Percentiles rank a stretch among this genome's conserved stretches.
These are phyloP conservation scores for Tortrix viridana DNA, from an alignment of 2,888 invertebrate genomes.

Conservation along the genomic window DNA sequence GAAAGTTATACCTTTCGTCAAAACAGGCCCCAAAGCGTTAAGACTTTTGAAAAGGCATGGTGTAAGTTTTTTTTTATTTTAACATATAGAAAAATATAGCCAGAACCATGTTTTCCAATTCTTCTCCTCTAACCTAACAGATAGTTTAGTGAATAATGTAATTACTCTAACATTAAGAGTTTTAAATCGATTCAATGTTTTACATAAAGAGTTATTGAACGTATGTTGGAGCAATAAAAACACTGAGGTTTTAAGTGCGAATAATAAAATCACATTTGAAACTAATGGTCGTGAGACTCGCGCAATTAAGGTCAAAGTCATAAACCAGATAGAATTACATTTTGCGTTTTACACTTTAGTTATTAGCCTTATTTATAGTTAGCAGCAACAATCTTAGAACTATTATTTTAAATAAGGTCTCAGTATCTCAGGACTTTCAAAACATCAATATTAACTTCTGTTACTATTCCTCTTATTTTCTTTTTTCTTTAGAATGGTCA, in stretches of 20 bases:
- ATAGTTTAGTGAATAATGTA: too few relatives aligned
- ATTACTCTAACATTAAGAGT: too few relatives aligned
- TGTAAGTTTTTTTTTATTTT: too few relatives aligned
- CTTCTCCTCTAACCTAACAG: not conserved
- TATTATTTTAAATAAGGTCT: too few relatives aligned
- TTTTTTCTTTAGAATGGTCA: too few relatives aligned
- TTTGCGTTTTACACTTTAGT: slow-evolving; percentile 33
- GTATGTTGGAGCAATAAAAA: slow-evolving; percentile 4
- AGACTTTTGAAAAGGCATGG: not conserved
- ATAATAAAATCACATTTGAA: slow-evolving; percentile 60
- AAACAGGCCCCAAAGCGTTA: not conserved
- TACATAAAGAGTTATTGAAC: too few relatives aligned
- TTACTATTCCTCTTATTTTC: too few relatives aligned
- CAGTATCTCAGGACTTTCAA: too few relatives aligned
- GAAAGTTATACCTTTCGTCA: too few relatives aligned
- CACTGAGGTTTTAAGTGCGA: slow-evolving; percentile 37
- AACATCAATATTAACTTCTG: too few relatives aligned
- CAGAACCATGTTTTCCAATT: not conserved
- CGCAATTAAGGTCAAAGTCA: slow-evolving; percentile 69
- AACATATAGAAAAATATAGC: too few relatives aligned
- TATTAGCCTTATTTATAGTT: slow-evolving; percentile 20
- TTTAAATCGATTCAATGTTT: too few relatives aligned
- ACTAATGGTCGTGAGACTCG: slow-evolving; percentile 63
- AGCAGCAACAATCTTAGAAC: not conserved
- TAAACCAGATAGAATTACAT: slow-evolving; percentile 48